Evolutionary conservation across 2,113 vertebrate genomes (phyloP).

Genomic region (Erpornis zantholeuca): DNA sequence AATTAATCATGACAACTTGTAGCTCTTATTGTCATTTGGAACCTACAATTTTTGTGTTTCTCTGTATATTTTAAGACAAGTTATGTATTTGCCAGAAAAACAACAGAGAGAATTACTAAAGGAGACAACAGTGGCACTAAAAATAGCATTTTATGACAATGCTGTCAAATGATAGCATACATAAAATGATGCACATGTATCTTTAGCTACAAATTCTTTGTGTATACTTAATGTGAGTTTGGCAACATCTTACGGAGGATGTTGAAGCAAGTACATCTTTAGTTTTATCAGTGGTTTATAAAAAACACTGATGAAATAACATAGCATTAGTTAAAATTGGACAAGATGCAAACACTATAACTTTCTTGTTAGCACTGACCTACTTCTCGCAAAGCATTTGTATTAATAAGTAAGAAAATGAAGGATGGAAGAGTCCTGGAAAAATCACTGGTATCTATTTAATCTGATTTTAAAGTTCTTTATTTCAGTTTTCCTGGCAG

Average conservation of each 20-base stretch:
- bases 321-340: neutral
- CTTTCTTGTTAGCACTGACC: neutral
- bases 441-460: constrained; percentile 11
- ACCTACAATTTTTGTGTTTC: constrained; percentile 48
- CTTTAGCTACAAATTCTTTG: neutral
- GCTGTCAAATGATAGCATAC: neutral
- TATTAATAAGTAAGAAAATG: neutral
- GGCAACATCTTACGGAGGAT: neutral
- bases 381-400: neutral
- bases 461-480: constrained; percentile 2
- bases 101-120: constrained; percentile 29
- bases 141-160: neutral
- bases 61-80: constrained; percentile 56
- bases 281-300: neutral
- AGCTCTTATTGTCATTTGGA: constrained; percentile 41
- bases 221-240: neutral
- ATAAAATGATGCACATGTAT: neutral
- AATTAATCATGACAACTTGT: constrained; percentile 40
- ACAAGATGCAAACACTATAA: neutral
- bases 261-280: neutral
- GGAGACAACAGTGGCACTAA: constrained; percentile 18
- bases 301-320: neutral
- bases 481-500: constrained; percentile 17
- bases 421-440: neutral
- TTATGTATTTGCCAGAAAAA: constrained; percentile 36